Percentiles rank a stretch among this genome's conserved stretches.
Evolutionary conservation across 2,888 invertebrate genomes (phyloP).

Genomic region (Amiota communis): DNA sequence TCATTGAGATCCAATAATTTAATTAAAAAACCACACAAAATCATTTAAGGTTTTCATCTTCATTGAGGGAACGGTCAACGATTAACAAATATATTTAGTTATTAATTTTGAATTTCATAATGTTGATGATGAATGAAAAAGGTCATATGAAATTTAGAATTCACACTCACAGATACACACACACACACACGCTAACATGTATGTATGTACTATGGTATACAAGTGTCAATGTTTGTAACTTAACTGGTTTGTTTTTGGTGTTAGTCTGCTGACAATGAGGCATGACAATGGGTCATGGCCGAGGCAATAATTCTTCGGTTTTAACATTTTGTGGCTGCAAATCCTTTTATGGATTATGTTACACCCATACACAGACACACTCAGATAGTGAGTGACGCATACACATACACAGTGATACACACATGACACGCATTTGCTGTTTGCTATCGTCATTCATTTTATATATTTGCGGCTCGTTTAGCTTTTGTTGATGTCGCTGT

Average conservation of each 20-base stretch:
- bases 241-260: conserved; percentile 17
- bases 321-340: conserved; percentile 54
- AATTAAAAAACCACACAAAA: no score
- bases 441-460: neutral
- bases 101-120: no score
- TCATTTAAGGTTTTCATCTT: no score
- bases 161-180: neutral
- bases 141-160: neutral
- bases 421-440: neutral
- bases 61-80: no score
- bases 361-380: conserved; percentile 27
- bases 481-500: neutral
- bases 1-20: no score
- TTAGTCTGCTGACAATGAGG: conserved; percentile 29
- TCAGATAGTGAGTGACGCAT: neutral
- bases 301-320: conserved; percentile 62
- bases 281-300: conserved; percentile 56
- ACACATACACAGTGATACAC: neutral
- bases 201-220: neutral
- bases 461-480: neutral
- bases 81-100: no score
- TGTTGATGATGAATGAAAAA: neutral
- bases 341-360: conserved; percentile 65
- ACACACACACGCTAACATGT: neutral
- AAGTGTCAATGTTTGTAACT: neutral